These are phyloP conservation scores for Scomber colias DNA, from an alignment of 2,113 vertebrate species.

Conservation along the genomic window DNA sequence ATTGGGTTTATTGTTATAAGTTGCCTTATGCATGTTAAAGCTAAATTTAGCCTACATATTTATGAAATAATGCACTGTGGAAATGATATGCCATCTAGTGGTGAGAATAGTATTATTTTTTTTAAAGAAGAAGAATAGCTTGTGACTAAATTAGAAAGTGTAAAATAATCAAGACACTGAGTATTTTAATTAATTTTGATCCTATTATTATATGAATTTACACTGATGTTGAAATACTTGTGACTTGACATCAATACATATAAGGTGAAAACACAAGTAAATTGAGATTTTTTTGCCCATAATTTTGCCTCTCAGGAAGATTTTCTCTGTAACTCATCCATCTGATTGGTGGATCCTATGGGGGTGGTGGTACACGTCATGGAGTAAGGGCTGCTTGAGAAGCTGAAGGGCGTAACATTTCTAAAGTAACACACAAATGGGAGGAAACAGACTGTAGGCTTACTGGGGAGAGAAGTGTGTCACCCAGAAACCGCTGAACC, in stretches of 20 bases:
- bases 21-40: constrained; percentile 38
- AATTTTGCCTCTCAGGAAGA: not conserved
- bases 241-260: not conserved
- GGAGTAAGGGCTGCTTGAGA: not conserved
- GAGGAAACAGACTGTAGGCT: constrained; percentile 2
- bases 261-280: not conserved
- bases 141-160: not conserved
- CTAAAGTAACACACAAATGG: fast-evolving
- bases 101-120: not conserved
- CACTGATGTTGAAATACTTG: constrained; percentile 49
- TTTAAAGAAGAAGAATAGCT: no score
- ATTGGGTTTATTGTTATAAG: constrained; percentile 38
- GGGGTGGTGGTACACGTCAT: not conserved
- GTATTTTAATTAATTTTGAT: not conserved
- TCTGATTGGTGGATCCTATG: not conserved
- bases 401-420: fast-evolving
- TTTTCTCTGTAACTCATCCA: fast-evolving
- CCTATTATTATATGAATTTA: not conserved
- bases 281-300: not conserved
- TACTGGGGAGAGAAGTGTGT: not conserved
- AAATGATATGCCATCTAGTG: constrained; percentile 71
- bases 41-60: constrained; percentile 39
- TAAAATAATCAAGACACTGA: not conserved
- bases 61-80: constrained; percentile 1
- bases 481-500: no score